Base-by-base conservation (phyloP, 2,113 vertebrate genomes). In the Phycodurus eques region DNA sequence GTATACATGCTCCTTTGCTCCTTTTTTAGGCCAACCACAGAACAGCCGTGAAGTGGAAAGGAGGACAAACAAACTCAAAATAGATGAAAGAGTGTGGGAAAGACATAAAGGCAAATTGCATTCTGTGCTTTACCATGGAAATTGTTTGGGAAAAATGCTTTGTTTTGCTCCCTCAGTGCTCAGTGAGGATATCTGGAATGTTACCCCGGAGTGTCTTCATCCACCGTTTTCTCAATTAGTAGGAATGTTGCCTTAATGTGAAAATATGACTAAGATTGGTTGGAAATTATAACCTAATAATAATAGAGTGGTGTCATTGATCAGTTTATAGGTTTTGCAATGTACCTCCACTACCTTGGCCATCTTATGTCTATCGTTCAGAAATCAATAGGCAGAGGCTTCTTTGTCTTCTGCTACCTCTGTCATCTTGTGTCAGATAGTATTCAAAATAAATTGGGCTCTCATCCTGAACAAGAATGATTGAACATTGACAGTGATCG, bases 71-170 rank as follows among this genome's bases (percentile, higher is more conserved):
- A 85, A 82, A 63, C 73, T 65, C 70, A 57, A 84, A 83, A 85
- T 83, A 82, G 74, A 86, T 80, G 59, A 79, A 81, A 81, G 77
- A 75, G 62, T 83, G 73, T 80, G 84, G 81, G 80, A 87, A 89
- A 82, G 46, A 66, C 61, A 64, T 57, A 0, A 5, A 69, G 61
- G 61, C 44, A 31, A 76, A 71, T 75, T 20, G 17, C 59, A 68
- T 78, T 70, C 73, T 66, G 7, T 54, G 27, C 42, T 54, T 35
- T 22, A 14, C 31, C 31, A 19, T 39, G 59, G 27, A 61, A 17
- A 67, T 47, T 60, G 1, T 60, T 62, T 10, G 22, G 8, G 47
- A 75, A 64, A n/a, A 4, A 13, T 70, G 13, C 6, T 82, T 78
- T 74, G 17, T 71, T 53, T 69, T 57, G 5, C 8, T 67, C 19